phyloP scores from a whole-genome alignment of 2,113 vertebrate species.

The Eupsittula cactorum region DNA sequence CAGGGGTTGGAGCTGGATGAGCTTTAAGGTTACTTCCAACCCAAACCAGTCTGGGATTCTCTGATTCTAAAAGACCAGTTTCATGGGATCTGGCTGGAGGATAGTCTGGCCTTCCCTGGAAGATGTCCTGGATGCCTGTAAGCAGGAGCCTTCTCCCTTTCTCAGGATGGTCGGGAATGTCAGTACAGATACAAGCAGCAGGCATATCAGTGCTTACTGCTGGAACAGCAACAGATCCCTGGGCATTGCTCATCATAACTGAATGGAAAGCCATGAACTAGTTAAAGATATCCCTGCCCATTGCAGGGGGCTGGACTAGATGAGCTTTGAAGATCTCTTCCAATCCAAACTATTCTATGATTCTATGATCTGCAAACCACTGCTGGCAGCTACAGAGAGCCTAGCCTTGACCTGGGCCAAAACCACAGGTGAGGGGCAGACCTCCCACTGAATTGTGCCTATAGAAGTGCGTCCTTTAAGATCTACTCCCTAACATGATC shows the following conservation, averaged over 20 bases:
- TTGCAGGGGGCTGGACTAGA: not conserved
- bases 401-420: not conserved
- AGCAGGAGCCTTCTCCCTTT: not conserved
- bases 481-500: not conserved
- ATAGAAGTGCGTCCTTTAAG: not conserved
- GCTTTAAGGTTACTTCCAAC: too few species aligned
- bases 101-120: not conserved
- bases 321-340: not conserved
- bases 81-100: not conserved
- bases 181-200: not conserved
- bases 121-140: not conserved
- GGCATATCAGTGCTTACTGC: not conserved
- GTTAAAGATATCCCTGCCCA: not conserved
- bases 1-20: too few species aligned
- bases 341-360: not conserved
- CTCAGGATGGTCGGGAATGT: accelerated
- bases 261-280: not conserved
- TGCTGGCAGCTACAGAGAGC: not conserved
- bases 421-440: not conserved
- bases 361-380: not conserved
- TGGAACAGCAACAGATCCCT: not conserved
- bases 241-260: accelerated
- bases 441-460: not conserved
- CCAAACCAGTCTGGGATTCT: too few species aligned
- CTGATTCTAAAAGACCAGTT: too few species aligned